Base-by-base conservation (phyloP, 2,888 invertebrate genomes). In the Nipponacmea schrenckii region DNA sequence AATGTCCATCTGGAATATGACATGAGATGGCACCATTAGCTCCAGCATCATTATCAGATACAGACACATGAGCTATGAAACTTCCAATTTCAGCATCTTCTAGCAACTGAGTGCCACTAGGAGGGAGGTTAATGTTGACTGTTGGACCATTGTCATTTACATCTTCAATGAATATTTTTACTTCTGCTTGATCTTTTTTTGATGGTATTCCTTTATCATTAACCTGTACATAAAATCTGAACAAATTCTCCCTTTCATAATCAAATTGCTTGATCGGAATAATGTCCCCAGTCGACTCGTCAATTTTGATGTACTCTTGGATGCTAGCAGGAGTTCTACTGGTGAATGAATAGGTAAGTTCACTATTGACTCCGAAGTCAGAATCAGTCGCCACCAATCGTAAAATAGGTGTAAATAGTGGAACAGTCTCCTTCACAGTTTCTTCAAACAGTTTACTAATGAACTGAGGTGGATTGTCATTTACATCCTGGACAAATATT, bases 21-120 rank as follows among this genome's bases (percentile, higher is more conserved):
- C 86, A 87, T 5, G 73, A 71, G 1, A 86, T 80, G 31, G 77
- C 69, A 1, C 85, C 85, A 76, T 86, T 86, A 15, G 75, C 71
- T 2, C 83, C 86, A 66, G 78, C 77, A 74, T 85, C 84, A 0
- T 64, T 39, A 71, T 85, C 85, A 3, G 74, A 77, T 0, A 97
- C 95, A 0, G 96, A 95, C 8, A 98, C 95, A 7, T 96, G 97
- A 0, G 97, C 97, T 0, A 98, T 97, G 44, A 97, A 94, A 46
- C 95, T 95, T 39, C 95, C 96, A 86, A 95, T 95, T 70, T 92
- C 92, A 0, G 96, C 96, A 88, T 96, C 83, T 79, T 90, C 90
- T 10, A 77, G 73, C 12, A 89, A 84, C 39, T 81, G 73, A 31
- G 87, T 87, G 1, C 93, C 93, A 86, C 97, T 96, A 81, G 93